Evolutionary conservation across 2,113 vertebrate genomes (phyloP).

Genomic region (Genyomyrus donnyi): DNA sequence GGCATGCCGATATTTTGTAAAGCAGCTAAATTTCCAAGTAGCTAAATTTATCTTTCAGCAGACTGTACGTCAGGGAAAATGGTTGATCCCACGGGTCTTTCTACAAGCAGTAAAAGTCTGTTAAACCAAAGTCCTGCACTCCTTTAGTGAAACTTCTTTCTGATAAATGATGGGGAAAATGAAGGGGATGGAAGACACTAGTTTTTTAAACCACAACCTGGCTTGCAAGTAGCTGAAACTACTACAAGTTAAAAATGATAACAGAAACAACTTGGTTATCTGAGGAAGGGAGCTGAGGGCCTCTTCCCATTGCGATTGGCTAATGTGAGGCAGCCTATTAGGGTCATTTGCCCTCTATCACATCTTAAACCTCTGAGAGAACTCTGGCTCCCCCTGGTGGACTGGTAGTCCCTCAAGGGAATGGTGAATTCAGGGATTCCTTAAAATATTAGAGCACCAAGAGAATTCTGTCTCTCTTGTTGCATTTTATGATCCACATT

Average conservation of each 20-base stretch:
- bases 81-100: not conserved
- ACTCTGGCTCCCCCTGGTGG: not conserved
- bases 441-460: not conserved
- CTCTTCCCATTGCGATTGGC: not conserved
- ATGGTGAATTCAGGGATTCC: not conserved
- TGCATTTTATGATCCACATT: not conserved
- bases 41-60: not conserved
- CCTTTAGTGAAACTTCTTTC: not conserved
- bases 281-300: not conserved
- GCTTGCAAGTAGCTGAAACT: not conserved
- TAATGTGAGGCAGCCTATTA: not conserved
- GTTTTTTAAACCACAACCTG: not conserved
- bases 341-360: not conserved
- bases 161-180: not conserved
- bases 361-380: not conserved
- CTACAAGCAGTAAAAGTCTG: not conserved
- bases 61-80: not conserved
- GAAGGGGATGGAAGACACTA: not conserved
- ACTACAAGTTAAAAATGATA: not conserved
- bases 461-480: not conserved
- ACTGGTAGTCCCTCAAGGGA: not conserved
- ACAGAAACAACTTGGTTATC: not conserved
- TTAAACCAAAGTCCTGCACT: not conserved
- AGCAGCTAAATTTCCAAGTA: not conserved
- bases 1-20: not conserved